Evolutionary conservation across 2,113 vertebrate genomes (phyloP), one percentile per base, ranked within the genome.

Genomic region (Hippocampus barbouri): DNA sequence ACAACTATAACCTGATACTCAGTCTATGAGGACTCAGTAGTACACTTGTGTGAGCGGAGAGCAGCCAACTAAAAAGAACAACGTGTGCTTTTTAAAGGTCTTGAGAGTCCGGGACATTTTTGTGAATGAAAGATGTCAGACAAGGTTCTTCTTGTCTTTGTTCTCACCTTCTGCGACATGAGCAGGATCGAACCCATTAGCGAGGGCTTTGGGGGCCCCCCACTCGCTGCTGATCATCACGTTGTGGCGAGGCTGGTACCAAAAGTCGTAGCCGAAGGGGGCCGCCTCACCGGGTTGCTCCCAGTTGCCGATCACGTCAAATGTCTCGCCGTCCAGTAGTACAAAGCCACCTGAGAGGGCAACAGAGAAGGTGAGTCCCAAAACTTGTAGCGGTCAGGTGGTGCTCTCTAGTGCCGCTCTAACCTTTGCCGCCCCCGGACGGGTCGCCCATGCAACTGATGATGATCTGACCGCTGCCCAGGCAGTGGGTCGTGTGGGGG

Each of bases 161-260:
- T 59, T n/a, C 79, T 82, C 70, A 89, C 96, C 97, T 1, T 91
- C 92, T 64, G 86, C 83, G 2, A 96, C 73, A 0, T 98, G 90
- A 2, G 81, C 88, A 0, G 91, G 92, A 72, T 94, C 88, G 61
- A 98, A 98, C 0, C 96, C 95, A 0, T 83, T 0, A 0, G 9
- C 78, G 0, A 97, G 47, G 54, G 82, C 84, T 49, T 94, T 96
- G 0, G 95, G 96, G 0, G 84, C 30, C 0, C 94, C 95, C 96
- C 95, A 98, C 15, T 96, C 96, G 0, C 93, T 93, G 91, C 97
- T 98, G 78, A 98, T 90, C 94, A 98, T 94, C 85, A 98, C 95
- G 0, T 98, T 98, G 87, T 97, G 96, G 4, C 92, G 90, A 0
- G 97, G 96, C 67, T 98, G 97, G 82, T 98, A 98, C 97, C 97